A percentile compares a stretch with the other conserved stretches of the same genome.
Conservation (phyloP, 2,797 vertebrate genomes). For the Squalus acanthias region DNA sequence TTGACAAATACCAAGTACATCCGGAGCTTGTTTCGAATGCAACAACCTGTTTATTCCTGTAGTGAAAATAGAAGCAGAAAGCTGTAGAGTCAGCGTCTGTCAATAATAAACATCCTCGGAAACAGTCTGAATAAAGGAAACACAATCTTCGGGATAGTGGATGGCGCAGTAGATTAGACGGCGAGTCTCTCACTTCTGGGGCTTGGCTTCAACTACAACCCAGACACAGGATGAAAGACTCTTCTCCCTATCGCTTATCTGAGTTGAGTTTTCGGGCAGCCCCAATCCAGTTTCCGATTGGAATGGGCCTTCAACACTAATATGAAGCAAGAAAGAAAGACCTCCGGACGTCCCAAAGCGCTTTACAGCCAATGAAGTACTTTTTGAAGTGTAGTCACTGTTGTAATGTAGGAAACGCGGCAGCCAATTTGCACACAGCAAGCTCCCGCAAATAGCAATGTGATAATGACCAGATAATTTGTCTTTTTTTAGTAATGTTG, state of each 20-base stretch:
- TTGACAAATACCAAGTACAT: slow-evolving; percentile 11
- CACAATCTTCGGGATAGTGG: neutral
- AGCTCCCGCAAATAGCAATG: neutral
- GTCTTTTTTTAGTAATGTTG: neutral
- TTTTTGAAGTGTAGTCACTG: neutral
- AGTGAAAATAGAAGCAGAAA: slow-evolving; percentile 7
- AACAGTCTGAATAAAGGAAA: slow-evolving; percentile 14
- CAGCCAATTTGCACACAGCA: neutral
- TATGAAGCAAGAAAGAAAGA: neutral
- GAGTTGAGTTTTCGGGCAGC: no score
- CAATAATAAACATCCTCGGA: slow-evolving; percentile 27
- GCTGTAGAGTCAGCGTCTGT: neutral
- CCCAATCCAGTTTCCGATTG: neutral
- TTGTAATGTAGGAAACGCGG: no score
- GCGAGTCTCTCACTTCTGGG: neutral
- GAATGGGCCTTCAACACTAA: neutral
- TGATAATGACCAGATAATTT: neutral
- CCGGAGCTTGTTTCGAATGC: neutral
- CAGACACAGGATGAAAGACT: neutral
- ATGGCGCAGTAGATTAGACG: neutral
- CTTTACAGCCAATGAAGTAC: neutral
- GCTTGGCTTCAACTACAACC: neutral
- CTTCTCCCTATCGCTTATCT: neutral
- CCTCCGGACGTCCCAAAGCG: neutral
- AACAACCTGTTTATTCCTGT: slow-evolving; percentile 1